These are phyloP conservation scores for Solenopsis fugax DNA, from an alignment of 1,140 invertebrate genomes.

Conservation along the genomic window DNA sequence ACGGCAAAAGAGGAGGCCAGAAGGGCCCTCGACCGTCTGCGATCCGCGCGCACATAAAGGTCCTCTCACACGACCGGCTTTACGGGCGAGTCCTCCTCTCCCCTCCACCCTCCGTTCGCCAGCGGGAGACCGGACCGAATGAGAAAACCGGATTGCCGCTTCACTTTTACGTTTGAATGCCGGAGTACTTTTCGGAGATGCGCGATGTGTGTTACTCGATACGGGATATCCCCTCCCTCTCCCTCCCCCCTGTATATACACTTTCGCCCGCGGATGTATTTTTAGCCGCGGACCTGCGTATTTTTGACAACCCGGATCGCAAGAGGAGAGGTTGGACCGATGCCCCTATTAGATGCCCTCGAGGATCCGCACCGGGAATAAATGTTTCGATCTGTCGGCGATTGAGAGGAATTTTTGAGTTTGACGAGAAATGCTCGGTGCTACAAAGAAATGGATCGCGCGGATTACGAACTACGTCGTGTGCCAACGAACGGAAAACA, in stretches of 20 bases:
- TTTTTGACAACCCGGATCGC: constrained; percentile 44
- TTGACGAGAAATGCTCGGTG: too few relatives aligned
- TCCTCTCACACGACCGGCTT: constrained; percentile 57
- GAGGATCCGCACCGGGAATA: constrained; percentile 3
- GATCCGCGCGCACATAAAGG: constrained; percentile 63
- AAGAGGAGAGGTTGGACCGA: constrained; percentile 34
- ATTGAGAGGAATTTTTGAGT: neutral
- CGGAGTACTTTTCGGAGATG: constrained; percentile 43
- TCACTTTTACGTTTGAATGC: constrained; percentile 48
- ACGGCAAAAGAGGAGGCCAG: constrained; percentile 27
- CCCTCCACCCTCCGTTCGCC: neutral
- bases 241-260: neutral
- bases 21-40: constrained; percentile 71
- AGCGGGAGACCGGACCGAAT: neutral
- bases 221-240: neutral
- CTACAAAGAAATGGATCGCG: neutral
- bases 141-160: constrained; percentile 52
- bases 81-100: constrained; percentile 7
- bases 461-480: neutral
- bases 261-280: constrained; percentile 47
- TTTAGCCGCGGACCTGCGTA: constrained; percentile 46
- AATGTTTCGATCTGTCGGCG: neutral
- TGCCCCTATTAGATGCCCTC: constrained; percentile 37
- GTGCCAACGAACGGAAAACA: neutral
- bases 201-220: constrained; percentile 53